A percentile compares a stretch with the other conserved stretches of the same genome.
Conservation (phyloP, 2,888 invertebrate genomes). For the Pristionchus arcanus region DNA sequence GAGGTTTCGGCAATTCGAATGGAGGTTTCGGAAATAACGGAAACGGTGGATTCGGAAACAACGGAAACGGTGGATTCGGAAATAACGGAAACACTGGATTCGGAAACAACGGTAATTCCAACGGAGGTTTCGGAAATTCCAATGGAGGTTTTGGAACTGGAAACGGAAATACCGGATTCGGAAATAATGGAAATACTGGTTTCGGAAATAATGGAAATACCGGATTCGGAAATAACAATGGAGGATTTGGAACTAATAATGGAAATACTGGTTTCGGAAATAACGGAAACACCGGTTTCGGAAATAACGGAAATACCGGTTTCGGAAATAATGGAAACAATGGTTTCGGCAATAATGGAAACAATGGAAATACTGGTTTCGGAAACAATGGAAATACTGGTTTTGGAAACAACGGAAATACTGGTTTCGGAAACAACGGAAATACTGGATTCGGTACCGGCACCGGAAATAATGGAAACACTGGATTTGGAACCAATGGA, state of each 20-base stretch:
- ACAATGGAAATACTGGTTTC: background rate
- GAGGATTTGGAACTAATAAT: background rate
- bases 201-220: background rate
- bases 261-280: background rate
- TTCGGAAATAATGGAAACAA: constrained; percentile 11
- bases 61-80: background rate
- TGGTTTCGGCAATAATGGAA: background rate
- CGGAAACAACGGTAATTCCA: background rate
- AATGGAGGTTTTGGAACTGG: background rate
- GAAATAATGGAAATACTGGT: background rate
- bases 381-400: background rate
- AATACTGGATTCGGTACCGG: background rate
- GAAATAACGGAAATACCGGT: constrained; percentile 2
- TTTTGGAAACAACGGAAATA: background rate
- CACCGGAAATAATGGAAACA: background rate
- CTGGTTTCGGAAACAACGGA: background rate
- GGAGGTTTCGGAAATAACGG: background rate
- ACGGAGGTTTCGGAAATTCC: constrained; percentile 38
- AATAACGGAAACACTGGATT: constrained; percentile 17
- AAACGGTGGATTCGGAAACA: background rate
- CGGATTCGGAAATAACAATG: background rate
- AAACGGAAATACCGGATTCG: background rate
- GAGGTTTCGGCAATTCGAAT: constrained; percentile 39
- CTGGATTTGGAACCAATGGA: constrained; percentile 1
- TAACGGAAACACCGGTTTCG: background rate